These are phyloP conservation scores for Bembecia ichneumoniformis DNA, from an alignment of 2,888 invertebrate species.

Conservation along the genomic window DNA sequence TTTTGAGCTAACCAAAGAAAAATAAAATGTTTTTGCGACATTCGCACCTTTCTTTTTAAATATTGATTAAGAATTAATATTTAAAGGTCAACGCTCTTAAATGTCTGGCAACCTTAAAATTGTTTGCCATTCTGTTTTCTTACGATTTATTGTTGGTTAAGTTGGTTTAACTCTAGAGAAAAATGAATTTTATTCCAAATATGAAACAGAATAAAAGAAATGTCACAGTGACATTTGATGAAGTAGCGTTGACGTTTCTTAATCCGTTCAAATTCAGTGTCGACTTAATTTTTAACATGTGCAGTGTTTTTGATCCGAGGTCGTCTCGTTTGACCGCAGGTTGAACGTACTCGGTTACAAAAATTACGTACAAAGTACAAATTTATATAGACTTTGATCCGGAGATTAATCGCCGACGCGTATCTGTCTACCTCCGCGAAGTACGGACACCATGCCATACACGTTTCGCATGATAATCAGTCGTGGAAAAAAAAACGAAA, in stretches of 20 bases:
- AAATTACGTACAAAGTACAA: neutral
- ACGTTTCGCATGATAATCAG: neutral
- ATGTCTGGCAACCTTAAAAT: neutral
- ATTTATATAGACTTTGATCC: too few relatives aligned
- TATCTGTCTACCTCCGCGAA: neutral
- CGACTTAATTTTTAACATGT: too few relatives aligned
- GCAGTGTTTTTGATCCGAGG: too few relatives aligned
- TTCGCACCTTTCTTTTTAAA: neutral
- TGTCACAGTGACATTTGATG: too few relatives aligned
- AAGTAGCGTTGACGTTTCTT: too few relatives aligned
- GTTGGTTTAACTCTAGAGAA: too few relatives aligned
- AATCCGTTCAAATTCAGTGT: too few relatives aligned
- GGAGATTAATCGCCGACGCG: too few relatives aligned
- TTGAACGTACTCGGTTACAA: neutral
- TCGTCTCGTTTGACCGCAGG: neutral
- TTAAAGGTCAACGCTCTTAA: neutral
- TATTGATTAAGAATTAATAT: neutral
- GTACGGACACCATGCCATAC: neutral
- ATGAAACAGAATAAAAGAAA: too few relatives aligned
- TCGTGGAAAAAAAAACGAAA: neutral
- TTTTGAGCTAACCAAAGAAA: too few relatives aligned
- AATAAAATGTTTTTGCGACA: too few relatives aligned
- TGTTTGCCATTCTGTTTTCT: neutral
- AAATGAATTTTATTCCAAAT: too few relatives aligned
- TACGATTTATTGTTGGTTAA: neutral